Evolutionary conservation across 2,888 invertebrate genomes (phyloP), one percentile per base, ranked within the genome.

Genomic region (Hanleya hanleyi): DNA sequence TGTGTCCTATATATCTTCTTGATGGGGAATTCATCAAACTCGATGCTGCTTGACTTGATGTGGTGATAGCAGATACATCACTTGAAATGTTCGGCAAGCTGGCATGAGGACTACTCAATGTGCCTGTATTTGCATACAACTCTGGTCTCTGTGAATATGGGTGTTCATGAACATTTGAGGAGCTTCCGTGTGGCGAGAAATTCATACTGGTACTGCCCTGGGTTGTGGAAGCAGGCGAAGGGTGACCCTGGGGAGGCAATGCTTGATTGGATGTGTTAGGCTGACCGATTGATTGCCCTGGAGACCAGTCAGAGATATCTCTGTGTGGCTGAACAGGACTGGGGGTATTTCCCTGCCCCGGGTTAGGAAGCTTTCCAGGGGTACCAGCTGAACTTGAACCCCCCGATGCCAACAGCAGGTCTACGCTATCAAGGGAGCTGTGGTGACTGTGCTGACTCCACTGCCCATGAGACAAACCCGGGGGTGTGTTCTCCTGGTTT

Each of bases 401-500:
- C 26, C 57, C 57, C 15, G 57, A 57, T 4, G 26, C 57, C 22
- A 57, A 2, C 29, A 22, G 26, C 57, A 57, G 26, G 32, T 35
- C 32, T 41, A 35, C 68, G n/a, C 69, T 69, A 5, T 77, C 78
- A n/a, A 77, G 67, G 26, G 78, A 80, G 37, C 61, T 74, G 62
- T 72, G 74, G 0, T 73, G 38, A 38, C 77, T 77, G 26, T 73
- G 74, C 9, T 74, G 69, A 26, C 57, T 26, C 26, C 57, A 22
- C 12, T 29, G 29, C n/a, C n/a, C n/a, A n/a, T n/a, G 41, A 64
- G 67, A 37, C 72, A 50, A 67, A 57, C 47, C 37, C 73, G 73
- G 15, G 76, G 66, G 12, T 77, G 81, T 1, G 85, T 83, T 70
- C 84, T 74, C 73, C 57, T 57, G 57, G 57, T 57, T 57, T 1